A percentile compares a stretch with the other conserved stretches of the same genome.
These are phyloP conservation scores for Rhamphomyia laevipes DNA, from an alignment of 2,888 invertebrate species.

Conservation along the genomic window DNA sequence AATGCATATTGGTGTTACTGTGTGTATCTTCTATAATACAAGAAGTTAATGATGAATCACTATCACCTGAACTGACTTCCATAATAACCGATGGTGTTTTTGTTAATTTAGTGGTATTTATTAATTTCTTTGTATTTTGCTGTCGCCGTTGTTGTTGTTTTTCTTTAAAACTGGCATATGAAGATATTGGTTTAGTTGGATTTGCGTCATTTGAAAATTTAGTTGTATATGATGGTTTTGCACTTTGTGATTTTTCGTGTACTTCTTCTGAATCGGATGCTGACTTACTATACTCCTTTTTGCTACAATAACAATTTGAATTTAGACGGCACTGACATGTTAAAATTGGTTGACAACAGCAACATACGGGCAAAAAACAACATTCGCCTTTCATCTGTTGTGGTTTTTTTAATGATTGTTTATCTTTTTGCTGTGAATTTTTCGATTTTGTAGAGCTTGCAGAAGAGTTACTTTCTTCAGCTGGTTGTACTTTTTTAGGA, in stretches of 20 bases:
- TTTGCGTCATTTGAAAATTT: neutral
- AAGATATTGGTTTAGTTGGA: neutral
- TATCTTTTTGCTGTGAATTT: no score
- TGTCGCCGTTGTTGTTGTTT: neutral
- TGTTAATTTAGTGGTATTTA: neutral
- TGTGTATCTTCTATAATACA: constrained; percentile 17
- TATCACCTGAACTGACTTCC: constrained; percentile 22
- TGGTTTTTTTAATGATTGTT: no score
- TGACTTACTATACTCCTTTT: neutral
- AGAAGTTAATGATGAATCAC: neutral
- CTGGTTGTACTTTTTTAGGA: no score
- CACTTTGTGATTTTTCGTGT: neutral
- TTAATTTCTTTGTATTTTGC: no score
- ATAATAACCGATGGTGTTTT: constrained; percentile 15
- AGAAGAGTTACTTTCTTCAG: no score
- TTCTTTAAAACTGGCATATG: neutral
- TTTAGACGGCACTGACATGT: neutral
- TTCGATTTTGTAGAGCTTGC: no score
- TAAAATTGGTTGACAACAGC: no score
- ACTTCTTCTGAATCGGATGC: no score
- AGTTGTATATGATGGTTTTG: neutral
- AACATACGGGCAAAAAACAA: no score
- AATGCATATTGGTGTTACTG: constrained; percentile 17
- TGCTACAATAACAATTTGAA: neutral
- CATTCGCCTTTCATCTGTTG: no score